Conservation (phyloP, 2,797 vertebrate species). For the Lophotriccus pileatus region DNA sequence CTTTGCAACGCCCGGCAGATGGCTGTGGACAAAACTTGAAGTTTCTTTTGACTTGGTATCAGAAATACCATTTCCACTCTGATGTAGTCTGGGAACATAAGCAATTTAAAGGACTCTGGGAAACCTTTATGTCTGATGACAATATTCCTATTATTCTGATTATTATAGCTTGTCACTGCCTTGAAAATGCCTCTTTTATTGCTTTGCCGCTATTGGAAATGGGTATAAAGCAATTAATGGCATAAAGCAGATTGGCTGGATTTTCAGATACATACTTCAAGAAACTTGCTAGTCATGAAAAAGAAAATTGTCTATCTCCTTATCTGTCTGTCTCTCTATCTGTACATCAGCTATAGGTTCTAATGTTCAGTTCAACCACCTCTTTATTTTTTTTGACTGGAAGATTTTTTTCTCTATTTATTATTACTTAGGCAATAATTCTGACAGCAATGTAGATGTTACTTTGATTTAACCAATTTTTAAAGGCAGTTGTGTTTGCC, state of each 20-base stretch:
- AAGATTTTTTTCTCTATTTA: neutral
- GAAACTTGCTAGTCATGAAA: neutral
- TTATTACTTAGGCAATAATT: conserved; percentile 13
- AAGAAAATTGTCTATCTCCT: neutral
- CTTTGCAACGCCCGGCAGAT: neutral
- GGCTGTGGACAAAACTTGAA: neutral
- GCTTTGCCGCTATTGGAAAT: conserved; percentile 12
- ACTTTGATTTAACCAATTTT: conserved; percentile 56
- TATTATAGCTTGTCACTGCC: neutral
- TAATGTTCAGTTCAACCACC: neutral
- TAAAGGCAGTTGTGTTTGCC: conserved; percentile 36
- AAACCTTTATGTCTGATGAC: conserved; percentile 3
- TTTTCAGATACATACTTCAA: neutral
- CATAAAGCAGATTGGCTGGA: neutral
- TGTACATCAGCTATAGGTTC: neutral
- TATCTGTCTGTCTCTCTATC: neutral
- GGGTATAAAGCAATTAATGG: conserved; percentile 27
- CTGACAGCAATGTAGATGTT: conserved; percentile 27
- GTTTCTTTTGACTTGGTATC: neutral
- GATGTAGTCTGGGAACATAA: neutral
- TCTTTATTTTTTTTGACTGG: neutral
- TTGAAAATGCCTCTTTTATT: conserved; percentile 23
- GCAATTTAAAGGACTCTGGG: neutral
- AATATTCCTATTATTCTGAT: neutral
- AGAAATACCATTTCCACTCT: neutral